These are phyloP conservation scores for Hofmannophila pseudospretella DNA, from an alignment of 2,888 invertebrate species.

Conservation along the genomic window DNA sequence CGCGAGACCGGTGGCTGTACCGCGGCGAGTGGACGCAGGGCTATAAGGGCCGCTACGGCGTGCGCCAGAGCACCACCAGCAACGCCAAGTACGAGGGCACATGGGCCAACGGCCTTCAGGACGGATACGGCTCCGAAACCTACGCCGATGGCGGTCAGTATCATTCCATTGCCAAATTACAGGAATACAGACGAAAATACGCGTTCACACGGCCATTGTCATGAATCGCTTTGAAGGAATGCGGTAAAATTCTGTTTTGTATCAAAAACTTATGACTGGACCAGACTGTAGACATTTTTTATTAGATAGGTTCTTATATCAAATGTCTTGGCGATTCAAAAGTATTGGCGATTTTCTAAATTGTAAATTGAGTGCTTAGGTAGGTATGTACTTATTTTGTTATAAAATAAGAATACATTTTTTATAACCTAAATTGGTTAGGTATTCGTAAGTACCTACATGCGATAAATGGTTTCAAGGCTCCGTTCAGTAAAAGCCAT, in stretches of 20 bases:
- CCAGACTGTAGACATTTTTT: too few relatives aligned
- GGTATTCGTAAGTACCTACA: too few relatives aligned
- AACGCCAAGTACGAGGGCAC: conserved; percentile 98
- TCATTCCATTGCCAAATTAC: conserved; percentile 14
- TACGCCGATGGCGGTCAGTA: conserved; percentile 98
- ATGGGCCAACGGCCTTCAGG: conserved; percentile 99
- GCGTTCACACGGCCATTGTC: conserved; percentile 50
- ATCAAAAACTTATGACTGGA: too few relatives aligned
- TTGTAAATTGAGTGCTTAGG: too few relatives aligned
- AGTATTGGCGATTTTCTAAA: too few relatives aligned
- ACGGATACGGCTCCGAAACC: conserved; percentile 99
- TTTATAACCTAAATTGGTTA: too few relatives aligned
- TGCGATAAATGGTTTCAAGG: too few relatives aligned
- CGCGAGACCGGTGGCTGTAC: conserved; percentile 97
- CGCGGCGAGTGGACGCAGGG: conserved; percentile 99
- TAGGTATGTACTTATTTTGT: too few relatives aligned
- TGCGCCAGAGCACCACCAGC: conserved; percentile 95
- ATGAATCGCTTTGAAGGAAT: conserved; percentile 31
- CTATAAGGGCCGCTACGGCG: conserved; percentile 98
- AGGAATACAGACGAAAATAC: conserved; percentile 56
- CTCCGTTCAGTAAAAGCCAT: neutral
- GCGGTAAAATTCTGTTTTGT: conserved; percentile 33
- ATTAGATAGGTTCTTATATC: too few relatives aligned
- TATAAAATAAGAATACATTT: too few relatives aligned
- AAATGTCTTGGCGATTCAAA: too few relatives aligned